Conservation (phyloP, 2,113 vertebrate genomes). For the Hepsetus odoe region DNA sequence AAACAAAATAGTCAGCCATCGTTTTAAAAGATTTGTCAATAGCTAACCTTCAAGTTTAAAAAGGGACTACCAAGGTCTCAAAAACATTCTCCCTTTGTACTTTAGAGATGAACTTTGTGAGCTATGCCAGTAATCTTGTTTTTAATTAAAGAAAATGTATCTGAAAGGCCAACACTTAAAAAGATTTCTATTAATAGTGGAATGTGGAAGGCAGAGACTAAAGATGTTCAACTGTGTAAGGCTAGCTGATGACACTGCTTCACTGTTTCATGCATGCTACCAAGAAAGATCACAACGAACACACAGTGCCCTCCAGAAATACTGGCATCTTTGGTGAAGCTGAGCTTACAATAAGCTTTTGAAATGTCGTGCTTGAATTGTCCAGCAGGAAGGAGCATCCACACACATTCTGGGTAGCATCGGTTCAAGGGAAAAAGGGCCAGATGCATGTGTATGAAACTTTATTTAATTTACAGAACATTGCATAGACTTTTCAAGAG, state of each 20-base stretch:
- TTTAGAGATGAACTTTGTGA: conserved; percentile 35
- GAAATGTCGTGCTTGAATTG: not conserved
- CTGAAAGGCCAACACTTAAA: conserved; percentile 17
- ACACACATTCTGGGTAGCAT: no score
- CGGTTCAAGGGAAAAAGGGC: no score
- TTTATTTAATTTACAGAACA: no score
- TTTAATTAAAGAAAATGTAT: conserved; percentile 55
- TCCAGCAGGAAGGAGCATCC: not conserved
- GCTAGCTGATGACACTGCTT: not conserved
- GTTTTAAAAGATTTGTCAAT: conserved; percentile 38
- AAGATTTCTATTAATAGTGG: conserved; percentile 19
- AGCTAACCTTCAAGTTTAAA: conserved; percentile 38
- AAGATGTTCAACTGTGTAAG: conserved; percentile 23
- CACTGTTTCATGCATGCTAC: not conserved
- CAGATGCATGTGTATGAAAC: no score
- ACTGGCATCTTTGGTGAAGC: not conserved
- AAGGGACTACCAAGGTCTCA: conserved; percentile 43
- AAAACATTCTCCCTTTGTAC: conserved; percentile 39
- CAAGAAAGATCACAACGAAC: not conserved
- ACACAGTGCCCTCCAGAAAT: not conserved
- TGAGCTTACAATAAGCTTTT: no score
- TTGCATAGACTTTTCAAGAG: no score
- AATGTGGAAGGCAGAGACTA: not conserved
- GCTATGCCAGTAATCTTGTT: conserved; percentile 43
- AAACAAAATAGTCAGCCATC: conserved; percentile 30